Evolutionary conservation across 2,113 vertebrate species (phyloP).

Genomic region (Cyanoramphus novaezelandiae): DNA sequence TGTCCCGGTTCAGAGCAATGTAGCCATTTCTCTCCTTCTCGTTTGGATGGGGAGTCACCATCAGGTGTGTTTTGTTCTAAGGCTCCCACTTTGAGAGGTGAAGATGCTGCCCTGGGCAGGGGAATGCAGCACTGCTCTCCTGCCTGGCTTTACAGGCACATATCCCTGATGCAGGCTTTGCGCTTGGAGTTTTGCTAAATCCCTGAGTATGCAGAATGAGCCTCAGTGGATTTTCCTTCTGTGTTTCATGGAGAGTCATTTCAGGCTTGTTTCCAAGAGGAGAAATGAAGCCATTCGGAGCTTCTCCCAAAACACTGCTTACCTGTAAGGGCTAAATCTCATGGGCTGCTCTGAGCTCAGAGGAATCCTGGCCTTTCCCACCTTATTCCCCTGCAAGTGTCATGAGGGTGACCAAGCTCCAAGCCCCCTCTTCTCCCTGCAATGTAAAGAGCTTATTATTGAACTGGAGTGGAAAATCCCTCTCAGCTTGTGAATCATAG

Average conservation of each 20-base stretch:
- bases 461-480: slow-evolving; percentile 74
- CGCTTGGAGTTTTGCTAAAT: not conserved
- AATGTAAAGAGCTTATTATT: slow-evolving; percentile 47
- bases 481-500: slow-evolving; percentile 71
- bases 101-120: not conserved
- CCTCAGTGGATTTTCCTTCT: not conserved
- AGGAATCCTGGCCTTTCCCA: not conserved
- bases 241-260: not conserved
- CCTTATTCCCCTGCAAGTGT: not conserved
- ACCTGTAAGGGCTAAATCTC: not conserved
- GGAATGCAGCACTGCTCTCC: not conserved
- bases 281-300: not conserved
- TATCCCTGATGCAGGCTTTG: not conserved
- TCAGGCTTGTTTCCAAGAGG: not conserved
- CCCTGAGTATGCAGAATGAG: not conserved
- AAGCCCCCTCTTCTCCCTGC: not conserved
- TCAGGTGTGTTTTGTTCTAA: fast-evolving
- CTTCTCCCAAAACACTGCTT: not conserved
- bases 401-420: not conserved
- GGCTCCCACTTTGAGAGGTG: not conserved
- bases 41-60: not conserved
- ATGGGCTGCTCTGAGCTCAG: not conserved
- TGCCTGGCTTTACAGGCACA: not conserved
- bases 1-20: not conserved
- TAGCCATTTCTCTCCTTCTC: not conserved